A percentile compares a stretch with the other conserved stretches of the same genome.
These are phyloP conservation scores for Phrynocephalus guinanensis DNA, from an alignment of 2,797 vertebrate genomes.

Conservation along the genomic window DNA sequence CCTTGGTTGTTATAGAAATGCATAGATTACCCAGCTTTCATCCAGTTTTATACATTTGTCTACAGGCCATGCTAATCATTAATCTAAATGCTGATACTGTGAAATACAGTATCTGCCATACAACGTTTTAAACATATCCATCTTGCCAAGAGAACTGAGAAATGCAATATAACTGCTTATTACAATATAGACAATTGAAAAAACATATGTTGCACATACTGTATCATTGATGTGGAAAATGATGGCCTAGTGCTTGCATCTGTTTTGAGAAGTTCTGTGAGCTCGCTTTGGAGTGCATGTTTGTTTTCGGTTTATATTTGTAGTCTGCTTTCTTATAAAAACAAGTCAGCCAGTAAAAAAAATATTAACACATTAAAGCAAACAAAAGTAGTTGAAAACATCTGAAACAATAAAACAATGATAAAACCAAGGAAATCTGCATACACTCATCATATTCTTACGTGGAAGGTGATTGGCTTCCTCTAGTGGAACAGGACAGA, in stretches of 20 bases:
- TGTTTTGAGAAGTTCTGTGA: background rate
- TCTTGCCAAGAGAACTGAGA: background rate
- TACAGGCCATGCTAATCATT: background rate
- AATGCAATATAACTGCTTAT: background rate
- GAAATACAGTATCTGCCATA: background rate
- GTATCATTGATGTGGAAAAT: background rate
- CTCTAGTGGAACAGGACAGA: background rate
- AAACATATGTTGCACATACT: background rate
- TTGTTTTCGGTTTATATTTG: too few species aligned
- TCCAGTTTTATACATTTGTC: background rate
- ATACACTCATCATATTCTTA: too few species aligned
- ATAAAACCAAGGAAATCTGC: too few species aligned
- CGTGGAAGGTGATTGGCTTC: too few species aligned
- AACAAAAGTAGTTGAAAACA: too few species aligned
- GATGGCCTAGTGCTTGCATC: too few species aligned
- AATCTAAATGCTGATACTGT: background rate
- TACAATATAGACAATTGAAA: conserved; percentile 2
- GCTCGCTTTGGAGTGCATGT: background rate
- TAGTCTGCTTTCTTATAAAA: too few species aligned
- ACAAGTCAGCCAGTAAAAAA: too few species aligned
- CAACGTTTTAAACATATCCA: background rate
- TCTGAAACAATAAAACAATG: too few species aligned
- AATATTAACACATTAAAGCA: background rate
- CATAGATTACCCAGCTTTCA: too few species aligned
- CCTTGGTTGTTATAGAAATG: too few species aligned